Conservation (phyloP, 1,140 invertebrate species). For the Dendrolimus kikuchii region DNA sequence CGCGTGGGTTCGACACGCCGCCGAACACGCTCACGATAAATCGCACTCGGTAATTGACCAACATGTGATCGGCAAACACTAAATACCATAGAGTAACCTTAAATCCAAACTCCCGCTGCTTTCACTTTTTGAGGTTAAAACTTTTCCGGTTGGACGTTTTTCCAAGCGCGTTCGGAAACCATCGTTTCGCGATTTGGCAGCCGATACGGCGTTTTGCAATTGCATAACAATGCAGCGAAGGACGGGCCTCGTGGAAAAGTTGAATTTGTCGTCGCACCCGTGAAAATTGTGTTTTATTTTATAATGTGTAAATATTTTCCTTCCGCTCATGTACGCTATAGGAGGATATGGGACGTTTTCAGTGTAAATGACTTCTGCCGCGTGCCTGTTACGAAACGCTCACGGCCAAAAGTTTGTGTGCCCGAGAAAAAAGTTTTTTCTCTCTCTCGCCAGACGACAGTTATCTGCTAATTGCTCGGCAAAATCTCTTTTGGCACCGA, state of each 20-base stretch:
- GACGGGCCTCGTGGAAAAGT: conserved; percentile 49
- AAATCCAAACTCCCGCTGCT: conserved; percentile 19
- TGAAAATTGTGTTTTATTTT: conserved; percentile 34
- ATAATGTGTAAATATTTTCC: conserved; percentile 22
- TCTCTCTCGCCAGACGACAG: conserved; percentile 36
- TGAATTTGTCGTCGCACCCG: conserved; percentile 23
- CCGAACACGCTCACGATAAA: conserved; percentile 36
- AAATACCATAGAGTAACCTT: conserved; percentile 42
- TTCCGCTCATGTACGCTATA: conserved; percentile 23
- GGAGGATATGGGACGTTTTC: conserved; percentile 35
- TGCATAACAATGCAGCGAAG: conserved; percentile 60
- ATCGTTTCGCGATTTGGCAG: conserved; percentile 31
- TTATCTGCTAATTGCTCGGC: conserved; percentile 43
- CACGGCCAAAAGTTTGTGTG: conserved; percentile 34
- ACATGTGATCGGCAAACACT: conserved; percentile 29
- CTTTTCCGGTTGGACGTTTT: conserved; percentile 32
- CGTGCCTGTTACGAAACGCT: conserved; percentile 34
- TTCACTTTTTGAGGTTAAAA: conserved; percentile 41
- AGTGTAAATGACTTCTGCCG: conserved; percentile 22
- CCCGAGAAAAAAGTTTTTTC: conserved; percentile 42
- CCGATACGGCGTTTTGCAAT: conserved; percentile 31
- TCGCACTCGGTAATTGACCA: conserved; percentile 24
- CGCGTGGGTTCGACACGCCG: conserved; percentile 18
- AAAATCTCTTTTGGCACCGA: conserved; percentile 46
- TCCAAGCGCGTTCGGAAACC: conserved; percentile 32